A percentile compares a stretch with the other conserved stretches of the same genome.
phyloP scores from a whole-genome alignment of 2,797 vertebrate species.

The Takifugu rubripes region DNA sequence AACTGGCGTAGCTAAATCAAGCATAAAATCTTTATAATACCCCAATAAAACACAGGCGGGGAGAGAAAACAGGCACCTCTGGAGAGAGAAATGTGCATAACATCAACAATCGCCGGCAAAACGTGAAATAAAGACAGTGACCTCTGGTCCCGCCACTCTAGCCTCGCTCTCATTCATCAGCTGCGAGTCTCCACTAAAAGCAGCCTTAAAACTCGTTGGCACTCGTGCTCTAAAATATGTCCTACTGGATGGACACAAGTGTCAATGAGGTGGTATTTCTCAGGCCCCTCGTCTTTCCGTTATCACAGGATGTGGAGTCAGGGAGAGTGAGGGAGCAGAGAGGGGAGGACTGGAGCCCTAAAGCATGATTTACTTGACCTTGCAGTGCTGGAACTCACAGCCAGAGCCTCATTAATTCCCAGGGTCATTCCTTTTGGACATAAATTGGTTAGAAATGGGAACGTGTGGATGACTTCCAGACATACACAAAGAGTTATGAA shows the following conservation, averaged over 20 bases:
- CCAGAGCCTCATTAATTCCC: constrained; percentile 98
- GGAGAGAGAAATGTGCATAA: constrained; percentile 72
- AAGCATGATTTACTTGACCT: constrained; percentile 98
- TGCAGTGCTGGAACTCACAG: constrained; percentile 85
- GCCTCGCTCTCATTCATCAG: constrained; percentile 90
- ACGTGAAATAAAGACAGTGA: constrained; percentile 80
- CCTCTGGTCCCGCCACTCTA: constrained; percentile 82
- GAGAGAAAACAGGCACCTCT: constrained; percentile 53
- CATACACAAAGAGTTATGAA: constrained; percentile 93
- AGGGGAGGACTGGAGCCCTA: constrained; percentile 75
- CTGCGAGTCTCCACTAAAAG: constrained; percentile 89
- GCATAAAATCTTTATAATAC: constrained; percentile 62
- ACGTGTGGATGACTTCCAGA: constrained; percentile 94
- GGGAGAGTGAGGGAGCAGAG: constrained; percentile 72
- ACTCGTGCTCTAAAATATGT: constrained; percentile 84
- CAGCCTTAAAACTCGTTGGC: constrained; percentile 82
- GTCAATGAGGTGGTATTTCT: constrained; percentile 91
- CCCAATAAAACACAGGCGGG: constrained; percentile 51
- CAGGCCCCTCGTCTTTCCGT: constrained; percentile 83
- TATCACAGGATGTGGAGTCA: constrained; percentile 85
- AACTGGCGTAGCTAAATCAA: constrained; percentile 67
- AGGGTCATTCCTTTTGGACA: constrained; percentile 91
- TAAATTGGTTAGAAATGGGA: constrained; percentile 94
- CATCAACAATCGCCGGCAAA: constrained; percentile 69
- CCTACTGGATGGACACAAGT: constrained; percentile 85